Base-by-base conservation (phyloP, 2,888 invertebrate species). In the Brenthis daphne region DNA sequence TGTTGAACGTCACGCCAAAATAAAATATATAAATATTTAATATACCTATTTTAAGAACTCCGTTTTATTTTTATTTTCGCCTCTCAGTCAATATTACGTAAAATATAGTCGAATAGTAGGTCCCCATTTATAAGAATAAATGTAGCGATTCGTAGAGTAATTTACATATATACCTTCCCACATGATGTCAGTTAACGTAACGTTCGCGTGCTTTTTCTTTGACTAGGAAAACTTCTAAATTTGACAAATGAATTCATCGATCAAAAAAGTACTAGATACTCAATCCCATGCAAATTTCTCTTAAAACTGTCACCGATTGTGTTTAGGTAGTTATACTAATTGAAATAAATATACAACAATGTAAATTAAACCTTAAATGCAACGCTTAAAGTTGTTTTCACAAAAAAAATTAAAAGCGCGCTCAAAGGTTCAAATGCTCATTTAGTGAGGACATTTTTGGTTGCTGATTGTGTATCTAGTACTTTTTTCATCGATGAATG, bases 41-140 rank as follows among this genome's bases (percentile, higher is more conserved):
- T 50, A 48, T n/a, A 8, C 8, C n/a, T 57, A 11, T 57, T 57
- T 57, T 43, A 43, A 8, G 37, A 57, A 8, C 4, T 29, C n/a
- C 14, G 29, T 60, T 60, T 60, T 60, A 29, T 48, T 29, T 50
- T 50, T 50, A n/a, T 48, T 29, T 29, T 29, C 29, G 24, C 60
- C 24, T 50, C 50, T 50, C 48, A 60, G 48, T 60, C 48, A 24
- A 60, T 50, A 47, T 60, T 50, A 50, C 29, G n/a, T 48, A 50
- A 50, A 29, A 29, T 12, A 29, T 60, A 60, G 29, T 60, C n/a
- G 29, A 29, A 37, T 37, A 37, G 12, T 50, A 48, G n/a, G 24
- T 24, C 47, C 57, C 48, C 43, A 12, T 48, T 43, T 58, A 48
- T 50, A n/a, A n/a, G 8, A n/a, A 16, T 29, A 48, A 58, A 48